Percentiles rank a stretch among this genome's conserved stretches.
Evolutionary conservation across 2,888 invertebrate species (phyloP).

Genomic region (Nebria brevicollis): DNA sequence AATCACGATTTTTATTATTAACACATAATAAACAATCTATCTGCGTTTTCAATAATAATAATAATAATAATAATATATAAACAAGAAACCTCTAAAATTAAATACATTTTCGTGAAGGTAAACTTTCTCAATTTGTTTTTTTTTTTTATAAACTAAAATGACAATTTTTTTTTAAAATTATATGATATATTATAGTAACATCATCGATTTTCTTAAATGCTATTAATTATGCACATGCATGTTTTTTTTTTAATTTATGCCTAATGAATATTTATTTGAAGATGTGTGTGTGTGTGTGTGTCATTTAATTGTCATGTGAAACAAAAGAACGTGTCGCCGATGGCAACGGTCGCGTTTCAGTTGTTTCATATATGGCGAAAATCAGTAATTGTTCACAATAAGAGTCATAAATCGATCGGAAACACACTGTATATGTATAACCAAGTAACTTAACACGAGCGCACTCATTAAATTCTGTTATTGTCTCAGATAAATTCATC

Average conservation of each 20-base stretch:
- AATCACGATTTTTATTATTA: neutral
- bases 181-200: no score
- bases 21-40: neutral
- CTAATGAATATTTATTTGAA: neutral
- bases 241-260: no score
- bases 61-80: neutral
- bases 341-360: neutral
- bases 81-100: neutral
- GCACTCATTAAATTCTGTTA: slow-evolving; percentile 16
- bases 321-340: neutral
- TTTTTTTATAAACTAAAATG: no score
- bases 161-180: no score
- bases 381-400: neutral
- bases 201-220: no score
- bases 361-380: slow-evolving; percentile 6
- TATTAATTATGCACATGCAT: no score
- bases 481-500: slow-evolving; percentile 16
- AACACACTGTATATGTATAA: neutral
- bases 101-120: neutral
- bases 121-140: no score
- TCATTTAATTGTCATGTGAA: neutral
- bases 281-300: neutral
- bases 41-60: neutral
- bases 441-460: neutral
- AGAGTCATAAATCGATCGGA: neutral